These are phyloP conservation scores for Hylaea fasciaria DNA, from an alignment of 2,888 invertebrate genomes.

Conservation along the genomic window DNA sequence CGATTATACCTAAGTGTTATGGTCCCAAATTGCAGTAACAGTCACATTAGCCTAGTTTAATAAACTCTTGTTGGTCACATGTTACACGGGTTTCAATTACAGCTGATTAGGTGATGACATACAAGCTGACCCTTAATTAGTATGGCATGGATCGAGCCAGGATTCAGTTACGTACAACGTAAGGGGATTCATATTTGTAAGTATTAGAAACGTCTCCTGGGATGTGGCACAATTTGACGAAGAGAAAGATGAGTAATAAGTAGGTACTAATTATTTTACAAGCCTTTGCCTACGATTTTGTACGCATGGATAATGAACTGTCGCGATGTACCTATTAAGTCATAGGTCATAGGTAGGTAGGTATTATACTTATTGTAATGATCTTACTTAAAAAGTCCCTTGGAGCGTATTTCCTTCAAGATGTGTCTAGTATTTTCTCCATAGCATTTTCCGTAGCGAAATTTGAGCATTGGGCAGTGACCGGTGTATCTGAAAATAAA, in stretches of 20 bases:
- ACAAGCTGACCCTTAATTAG: conserved; percentile 31
- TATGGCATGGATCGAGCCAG: conserved; percentile 18
- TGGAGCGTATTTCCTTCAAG: conserved; percentile 83
- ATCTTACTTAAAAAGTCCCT: conserved; percentile 78
- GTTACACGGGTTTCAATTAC: conserved; percentile 17
- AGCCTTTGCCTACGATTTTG: too few species aligned
- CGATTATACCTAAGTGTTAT: not conserved
- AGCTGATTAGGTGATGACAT: conserved; percentile 12
- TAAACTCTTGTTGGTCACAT: conserved; percentile 3
- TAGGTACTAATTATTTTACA: too few species aligned
- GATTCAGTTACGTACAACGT: conserved; percentile 25
- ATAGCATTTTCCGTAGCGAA: conserved; percentile 89
- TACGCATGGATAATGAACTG: too few species aligned
- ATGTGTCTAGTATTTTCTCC: conserved; percentile 89
- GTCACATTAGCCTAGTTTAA: not conserved
- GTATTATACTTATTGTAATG: not conserved
- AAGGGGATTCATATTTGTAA: not conserved
- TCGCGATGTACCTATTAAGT: too few species aligned
- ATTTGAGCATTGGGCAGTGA: conserved; percentile 89
- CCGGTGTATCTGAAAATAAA: conserved; percentile 87
- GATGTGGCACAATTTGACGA: not conserved
- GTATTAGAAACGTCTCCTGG: conserved; percentile 1
- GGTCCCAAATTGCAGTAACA: not conserved
- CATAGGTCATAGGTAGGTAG: too few species aligned
- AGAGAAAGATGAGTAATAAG: too few species aligned